Conservation (phyloP, 2,113 vertebrate species). For the Leptosomus discolor region DNA sequence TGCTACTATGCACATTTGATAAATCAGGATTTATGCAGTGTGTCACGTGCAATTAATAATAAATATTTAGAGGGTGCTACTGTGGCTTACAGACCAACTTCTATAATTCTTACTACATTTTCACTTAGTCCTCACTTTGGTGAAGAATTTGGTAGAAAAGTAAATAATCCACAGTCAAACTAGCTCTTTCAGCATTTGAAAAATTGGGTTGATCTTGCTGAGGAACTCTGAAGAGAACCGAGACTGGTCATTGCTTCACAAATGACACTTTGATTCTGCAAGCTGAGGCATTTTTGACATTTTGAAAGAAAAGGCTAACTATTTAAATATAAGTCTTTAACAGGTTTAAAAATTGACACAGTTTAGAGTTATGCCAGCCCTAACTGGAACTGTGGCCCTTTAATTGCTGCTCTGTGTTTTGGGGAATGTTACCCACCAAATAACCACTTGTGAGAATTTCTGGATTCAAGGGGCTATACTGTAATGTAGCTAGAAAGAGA, state of each 20-base stretch:
- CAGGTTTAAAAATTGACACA: neutral
- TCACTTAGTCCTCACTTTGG: neutral
- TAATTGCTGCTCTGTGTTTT: neutral
- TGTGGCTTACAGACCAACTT: neutral
- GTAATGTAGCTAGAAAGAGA: constrained; percentile 16
- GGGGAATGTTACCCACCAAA: neutral
- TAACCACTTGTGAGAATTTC: neutral
- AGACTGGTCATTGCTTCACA: neutral
- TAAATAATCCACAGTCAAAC: neutral
- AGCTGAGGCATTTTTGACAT: neutral
- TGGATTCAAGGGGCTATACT: neutral
- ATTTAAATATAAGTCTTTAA: neutral
- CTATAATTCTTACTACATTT: neutral
- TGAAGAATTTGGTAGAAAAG: neutral
- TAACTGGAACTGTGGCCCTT: neutral
- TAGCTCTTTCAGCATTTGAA: neutral
- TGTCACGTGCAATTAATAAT: neutral
- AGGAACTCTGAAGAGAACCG: neutral
- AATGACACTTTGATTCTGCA: neutral
- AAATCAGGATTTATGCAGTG: neutral
- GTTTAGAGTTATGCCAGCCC: neutral
- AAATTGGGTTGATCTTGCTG: neutral
- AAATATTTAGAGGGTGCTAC: neutral
- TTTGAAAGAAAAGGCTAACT: neutral
- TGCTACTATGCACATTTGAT: neutral